Percentiles rank a stretch among this genome's conserved stretches.
These are phyloP conservation scores for Cyphomyrus plagiostoma DNA, from an alignment of 2,113 vertebrate genomes.

Conservation along the genomic window DNA sequence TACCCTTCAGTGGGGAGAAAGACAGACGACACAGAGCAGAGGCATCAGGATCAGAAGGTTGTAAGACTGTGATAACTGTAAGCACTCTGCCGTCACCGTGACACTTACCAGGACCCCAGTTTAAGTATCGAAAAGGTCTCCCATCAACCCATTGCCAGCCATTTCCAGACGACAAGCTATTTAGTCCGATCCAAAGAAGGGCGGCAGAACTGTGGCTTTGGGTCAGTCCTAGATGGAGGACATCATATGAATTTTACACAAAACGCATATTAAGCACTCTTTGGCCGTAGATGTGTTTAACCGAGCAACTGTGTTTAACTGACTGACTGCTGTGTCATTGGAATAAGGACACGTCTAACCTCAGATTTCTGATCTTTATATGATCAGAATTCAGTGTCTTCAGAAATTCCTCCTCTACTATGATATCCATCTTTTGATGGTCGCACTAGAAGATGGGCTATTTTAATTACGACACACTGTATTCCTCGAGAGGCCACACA, in stretches of 20 bases:
- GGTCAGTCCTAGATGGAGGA: conserved; percentile 56
- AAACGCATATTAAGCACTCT: background rate
- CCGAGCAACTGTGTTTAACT: background rate
- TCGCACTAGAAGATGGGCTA: background rate
- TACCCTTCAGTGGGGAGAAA: conserved; percentile 57
- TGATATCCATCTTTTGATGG: background rate
- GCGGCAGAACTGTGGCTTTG: conserved; percentile 37
- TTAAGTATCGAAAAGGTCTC: conserved; percentile 77
- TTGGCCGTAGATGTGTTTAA: background rate
- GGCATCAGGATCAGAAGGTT: background rate
- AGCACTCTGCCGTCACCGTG: background rate
- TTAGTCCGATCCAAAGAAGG: conserved; percentile 81
- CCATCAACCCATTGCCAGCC: conserved; percentile 85
- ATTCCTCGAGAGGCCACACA: background rate
- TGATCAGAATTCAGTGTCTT: background rate
- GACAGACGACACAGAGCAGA: background rate
- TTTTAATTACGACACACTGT: background rate
- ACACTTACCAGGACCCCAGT: conserved; percentile 76
- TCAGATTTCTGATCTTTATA: too few species aligned
- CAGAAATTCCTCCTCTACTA: background rate
- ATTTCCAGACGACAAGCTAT: conserved; percentile 68
- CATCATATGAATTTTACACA: background rate
- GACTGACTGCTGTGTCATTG: background rate
- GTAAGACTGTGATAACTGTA: background rate
- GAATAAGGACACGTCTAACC: background rate